Percentiles rank a stretch among this genome's conserved stretches.
Conservation (phyloP, 1,140 invertebrate genomes). For the Monomorium pharaonis region DNA sequence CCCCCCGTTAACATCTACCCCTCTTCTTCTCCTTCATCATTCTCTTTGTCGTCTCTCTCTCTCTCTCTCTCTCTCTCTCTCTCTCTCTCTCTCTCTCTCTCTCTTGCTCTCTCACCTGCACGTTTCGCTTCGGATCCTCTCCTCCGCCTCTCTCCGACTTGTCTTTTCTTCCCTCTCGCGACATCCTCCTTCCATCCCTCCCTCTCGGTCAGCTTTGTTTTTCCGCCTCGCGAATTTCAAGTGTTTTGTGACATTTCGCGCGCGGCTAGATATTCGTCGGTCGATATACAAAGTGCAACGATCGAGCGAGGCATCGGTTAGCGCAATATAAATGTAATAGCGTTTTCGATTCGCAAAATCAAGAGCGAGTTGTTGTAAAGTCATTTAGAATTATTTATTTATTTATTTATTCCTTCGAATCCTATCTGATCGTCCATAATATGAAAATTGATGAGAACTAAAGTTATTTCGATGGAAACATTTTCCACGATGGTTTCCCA, state of each 20-base stretch:
- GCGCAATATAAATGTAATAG: not conserved
- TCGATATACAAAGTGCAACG: constrained; percentile 24
- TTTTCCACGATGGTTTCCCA: not conserved
- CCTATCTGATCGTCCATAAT: not conserved
- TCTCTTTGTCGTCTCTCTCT: constrained; percentile 40
- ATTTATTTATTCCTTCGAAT: not conserved
- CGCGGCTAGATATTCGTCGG: constrained; percentile 16
- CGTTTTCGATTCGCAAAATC: not conserved
- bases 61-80: constrained; percentile 10
- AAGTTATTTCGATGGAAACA: not conserved
- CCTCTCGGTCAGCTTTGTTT: constrained; percentile 55
- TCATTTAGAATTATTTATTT: constrained; percentile 19
- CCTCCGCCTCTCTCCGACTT: not conserved
- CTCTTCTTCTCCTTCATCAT: constrained; percentile 20
- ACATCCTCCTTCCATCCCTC: not conserved
- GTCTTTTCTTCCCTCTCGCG: constrained; percentile 39
- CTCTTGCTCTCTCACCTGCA: constrained; percentile 48
- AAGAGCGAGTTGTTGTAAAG: not conserved
- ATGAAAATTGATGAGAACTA: not conserved
- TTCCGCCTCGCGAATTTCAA: constrained; percentile 45
- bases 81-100: constrained; percentile 17
- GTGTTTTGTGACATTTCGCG: constrained; percentile 65
- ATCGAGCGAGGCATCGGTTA: not conserved
- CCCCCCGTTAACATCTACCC: constrained; percentile 63
- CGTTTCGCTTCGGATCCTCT: constrained; percentile 44